Conservation (phyloP, 2,888 invertebrate species). For the Elmis aenea region DNA sequence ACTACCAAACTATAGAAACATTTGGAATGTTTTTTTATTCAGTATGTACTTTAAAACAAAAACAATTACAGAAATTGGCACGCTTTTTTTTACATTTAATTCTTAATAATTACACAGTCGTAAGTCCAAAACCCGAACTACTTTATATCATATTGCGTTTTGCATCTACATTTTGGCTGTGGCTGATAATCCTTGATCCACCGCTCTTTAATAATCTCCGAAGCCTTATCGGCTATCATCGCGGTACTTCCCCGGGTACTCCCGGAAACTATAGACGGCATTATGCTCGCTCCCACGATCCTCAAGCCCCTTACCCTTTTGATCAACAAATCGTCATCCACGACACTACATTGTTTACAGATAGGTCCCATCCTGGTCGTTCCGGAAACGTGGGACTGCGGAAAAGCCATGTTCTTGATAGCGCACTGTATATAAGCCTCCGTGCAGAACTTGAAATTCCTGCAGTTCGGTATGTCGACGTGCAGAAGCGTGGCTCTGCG, state of each 20-base stretch:
- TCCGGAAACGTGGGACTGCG: constrained; percentile 24
- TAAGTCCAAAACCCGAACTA: too few relatives aligned
- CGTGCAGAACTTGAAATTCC: constrained; percentile 33
- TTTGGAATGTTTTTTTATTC: too few relatives aligned
- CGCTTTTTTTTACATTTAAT: too few relatives aligned
- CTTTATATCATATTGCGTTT: too few relatives aligned
- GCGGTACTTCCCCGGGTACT: constrained; percentile 52
- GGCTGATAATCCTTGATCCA: too few relatives aligned
- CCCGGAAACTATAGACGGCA: constrained; percentile 38
- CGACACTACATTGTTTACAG: constrained; percentile 26
- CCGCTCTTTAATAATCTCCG: constrained; percentile 44
- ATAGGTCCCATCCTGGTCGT: constrained; percentile 39
- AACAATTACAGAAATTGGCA: too few relatives aligned
- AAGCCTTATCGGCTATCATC: constrained; percentile 54
- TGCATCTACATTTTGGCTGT: too few relatives aligned
- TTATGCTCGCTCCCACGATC: constrained; percentile 47
- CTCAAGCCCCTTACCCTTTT: constrained; percentile 44
- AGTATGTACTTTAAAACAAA: too few relatives aligned
- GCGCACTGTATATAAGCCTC: constrained; percentile 54
- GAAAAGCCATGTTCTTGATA: constrained; percentile 26
- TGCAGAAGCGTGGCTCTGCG: constrained; percentile 40
- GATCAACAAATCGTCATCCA: constrained; percentile 43
- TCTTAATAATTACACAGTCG: too few relatives aligned
- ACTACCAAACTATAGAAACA: too few relatives aligned
- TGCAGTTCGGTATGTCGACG: constrained; percentile 43